Percentiles rank a stretch among this genome's conserved stretches.
phyloP scores from a whole-genome alignment of 1,140 invertebrate genomes.

The Gonatopus flavifemur region DNA sequence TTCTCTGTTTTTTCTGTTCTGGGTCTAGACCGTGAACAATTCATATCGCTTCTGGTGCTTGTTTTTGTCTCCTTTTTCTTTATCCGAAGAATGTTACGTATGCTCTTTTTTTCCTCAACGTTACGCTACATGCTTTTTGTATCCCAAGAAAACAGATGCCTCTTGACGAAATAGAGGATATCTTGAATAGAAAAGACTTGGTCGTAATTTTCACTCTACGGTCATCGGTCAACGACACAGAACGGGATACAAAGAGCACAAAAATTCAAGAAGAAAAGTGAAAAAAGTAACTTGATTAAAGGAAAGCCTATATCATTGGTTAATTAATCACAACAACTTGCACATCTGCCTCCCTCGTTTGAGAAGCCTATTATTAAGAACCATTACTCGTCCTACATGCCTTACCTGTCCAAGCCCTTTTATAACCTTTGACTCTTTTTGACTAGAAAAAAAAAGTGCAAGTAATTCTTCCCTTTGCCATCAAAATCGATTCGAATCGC shows the following conservation, averaged over 20 bases:
- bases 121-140: no score
- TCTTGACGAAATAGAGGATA: constrained; percentile 28
- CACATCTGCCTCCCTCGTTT: constrained; percentile 29
- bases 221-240: no score
- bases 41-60: no score
- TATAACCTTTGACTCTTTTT: constrained; percentile 29
- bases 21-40: no score
- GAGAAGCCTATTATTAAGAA: constrained; percentile 35
- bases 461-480: background rate
- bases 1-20: no score
- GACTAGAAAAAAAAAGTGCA: constrained; percentile 9
- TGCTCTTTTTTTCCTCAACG: no score
- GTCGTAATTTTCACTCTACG: no score
- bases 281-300: no score
- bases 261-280: no score
- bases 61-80: constrained; percentile 25
- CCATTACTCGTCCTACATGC: constrained; percentile 28
- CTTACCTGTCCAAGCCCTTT: constrained; percentile 19
- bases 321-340: constrained; percentile 36
- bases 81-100: no score
- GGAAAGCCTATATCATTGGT: constrained; percentile 31
- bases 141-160: constrained; percentile 37
- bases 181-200: constrained; percentile 16
- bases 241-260: no score
- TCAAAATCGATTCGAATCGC: background rate